Base-by-base conservation (phyloP, 2,888 invertebrate species). In the Pollenia labialis region DNA sequence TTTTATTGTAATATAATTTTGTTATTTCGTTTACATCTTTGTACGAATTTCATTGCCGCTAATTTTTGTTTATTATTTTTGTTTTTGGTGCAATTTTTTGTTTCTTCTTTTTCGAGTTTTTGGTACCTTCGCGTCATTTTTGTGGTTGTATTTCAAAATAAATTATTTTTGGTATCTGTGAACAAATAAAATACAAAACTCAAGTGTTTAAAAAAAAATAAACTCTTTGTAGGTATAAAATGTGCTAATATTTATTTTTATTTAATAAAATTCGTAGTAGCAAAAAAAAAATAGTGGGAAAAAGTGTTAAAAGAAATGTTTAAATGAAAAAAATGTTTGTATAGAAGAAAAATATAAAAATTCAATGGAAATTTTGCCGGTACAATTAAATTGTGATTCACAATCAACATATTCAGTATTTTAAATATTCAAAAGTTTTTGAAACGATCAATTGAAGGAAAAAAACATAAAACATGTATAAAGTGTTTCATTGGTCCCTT, bases 401-500 rank as follows among this genome's bases (percentile, higher is more conserved):
- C 32, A 64, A 79, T 60, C 72, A 64, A 74, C 68, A 68, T 80
- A 85, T 74, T 85, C 79, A 18, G 84, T 85, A 16, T 85, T 80
- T 72, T 85, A 42, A 85, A 62, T 77, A 58, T 44, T 74, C 32
- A 54, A 52, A 76, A 40, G 52, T 71, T 14, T 52, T 71, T 16
- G 2, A 71, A 76, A 23, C 40, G 14, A 40, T 42, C 0, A n/a
- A 16, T n/a, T 42, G 44, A n/a, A 72, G 46, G 9, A 54, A 74
- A 44, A 71, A 32, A 40, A 64, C 32, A 44, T 14, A 23, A 68
- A 83, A 71, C 40, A 84, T 87, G 87, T 80, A 79, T n/a, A 87
- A 90, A 85, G 92, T 93, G 91, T 85, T 92, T 32, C 91, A 92
- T 87, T 93, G 93, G 92, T 90, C 93, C 40, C 87, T 93, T 42